Percentiles rank a stretch among this genome's conserved stretches.
Evolutionary conservation across 2,113 vertebrate genomes (phyloP).

Genomic region (Chunga burmeisteri): DNA sequence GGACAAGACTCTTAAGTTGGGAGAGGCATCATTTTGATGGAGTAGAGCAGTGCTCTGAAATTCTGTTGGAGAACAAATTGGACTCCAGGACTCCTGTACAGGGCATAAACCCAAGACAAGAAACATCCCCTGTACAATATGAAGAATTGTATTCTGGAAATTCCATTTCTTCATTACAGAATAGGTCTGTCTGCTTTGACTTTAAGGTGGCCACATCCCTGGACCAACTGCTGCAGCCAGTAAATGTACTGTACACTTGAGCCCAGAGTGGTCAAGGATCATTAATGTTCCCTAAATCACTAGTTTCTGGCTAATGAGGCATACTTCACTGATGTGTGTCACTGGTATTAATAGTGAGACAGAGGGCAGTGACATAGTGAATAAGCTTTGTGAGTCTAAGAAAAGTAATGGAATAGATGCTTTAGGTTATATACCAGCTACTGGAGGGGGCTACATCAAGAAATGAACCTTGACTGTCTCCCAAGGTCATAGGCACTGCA

Average conservation of each 20-base stretch:
- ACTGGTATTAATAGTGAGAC: neutral
- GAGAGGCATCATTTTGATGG: neutral
- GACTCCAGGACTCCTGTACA: neutral
- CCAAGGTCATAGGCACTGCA: neutral
- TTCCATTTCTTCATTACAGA: neutral
- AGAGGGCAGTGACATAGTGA: neutral
- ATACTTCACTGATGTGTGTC: neutral
- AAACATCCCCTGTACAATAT: neutral
- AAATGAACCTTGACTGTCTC: neutral
- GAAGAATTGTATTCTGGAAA: neutral
- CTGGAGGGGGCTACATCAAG: neutral
- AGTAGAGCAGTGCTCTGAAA: neutral
- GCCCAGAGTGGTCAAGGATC: neutral
- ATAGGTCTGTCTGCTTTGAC: neutral
- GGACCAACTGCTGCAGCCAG: neutral
- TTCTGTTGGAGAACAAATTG: neutral
- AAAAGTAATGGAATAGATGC: neutral
- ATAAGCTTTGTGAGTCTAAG: neutral
- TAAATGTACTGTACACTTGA: accelerated
- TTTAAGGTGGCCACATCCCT: neutral
- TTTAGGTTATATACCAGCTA: neutral
- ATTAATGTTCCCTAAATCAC: neutral
- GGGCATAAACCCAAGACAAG: neutral
- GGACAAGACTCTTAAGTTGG: neutral
- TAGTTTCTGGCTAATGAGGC: neutral